Base-by-base conservation (phyloP, 2,888 invertebrate genomes). In the Drosophila picticornis region DNA sequence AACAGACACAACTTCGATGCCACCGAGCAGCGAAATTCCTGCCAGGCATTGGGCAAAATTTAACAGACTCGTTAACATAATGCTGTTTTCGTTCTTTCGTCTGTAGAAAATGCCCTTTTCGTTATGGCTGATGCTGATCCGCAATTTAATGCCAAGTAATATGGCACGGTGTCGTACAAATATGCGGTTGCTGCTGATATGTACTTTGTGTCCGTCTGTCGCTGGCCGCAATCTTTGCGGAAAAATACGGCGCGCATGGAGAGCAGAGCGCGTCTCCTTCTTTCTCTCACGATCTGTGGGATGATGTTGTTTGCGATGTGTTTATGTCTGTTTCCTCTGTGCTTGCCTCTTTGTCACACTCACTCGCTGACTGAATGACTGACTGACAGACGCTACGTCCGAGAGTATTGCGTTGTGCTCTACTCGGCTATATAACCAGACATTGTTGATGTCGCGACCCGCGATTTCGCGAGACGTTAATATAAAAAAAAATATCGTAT, bases 1-100 rank as follows among this genome's bases (percentile, higher is more conserved):
- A 59, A 92, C 91, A 38, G 92, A 93, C 71, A 91, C 90, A 61
- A 91, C 90, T 84, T 93, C 93, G 67, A 93, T 88, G 76, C 91
- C 90, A 55, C 93, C 93, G 36, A 93, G 77, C 77, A 93, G 66
- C 19, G 92, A 92, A 62, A 92, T 92, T 77, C 90, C 92, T 65
- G 91, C 77, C 65, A 91, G 85, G 65, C 90, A 90, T 75, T 92
- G 92, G 74, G 83, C 81, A 82, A 92, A 90, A 82, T 89, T 90
- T 67, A 90, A 80, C 29, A 91, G 72, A 55, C 85, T 78, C 70
- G 89, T 75, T 76, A 91, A 75, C 92, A 92, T 92, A 61, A 31
- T 43, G 40, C 22, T 57, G 10, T 40, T 31, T 40, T 31, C 9
- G 57, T 31, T 57, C 29, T 31, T 57, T 6, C 38, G 31, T 25